Evolutionary conservation across 53 echinoderm and acorn worm genomes (phyloP), one percentile per base, ranked within the genome.

Genomic region (Paracentrotus lividus): DNA sequence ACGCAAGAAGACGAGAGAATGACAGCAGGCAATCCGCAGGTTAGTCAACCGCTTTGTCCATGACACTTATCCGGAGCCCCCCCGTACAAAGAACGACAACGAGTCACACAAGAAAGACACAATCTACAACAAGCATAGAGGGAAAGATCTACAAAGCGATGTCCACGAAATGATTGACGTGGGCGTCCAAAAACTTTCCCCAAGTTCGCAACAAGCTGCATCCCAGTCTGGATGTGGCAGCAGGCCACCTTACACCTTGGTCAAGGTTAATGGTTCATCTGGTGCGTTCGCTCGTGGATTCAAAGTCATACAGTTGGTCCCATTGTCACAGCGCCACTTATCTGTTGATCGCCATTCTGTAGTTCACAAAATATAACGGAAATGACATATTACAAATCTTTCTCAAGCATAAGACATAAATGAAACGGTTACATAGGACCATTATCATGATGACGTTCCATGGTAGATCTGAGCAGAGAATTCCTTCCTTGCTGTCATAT

Each of bases 151-250:
- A 93, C 94, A 84, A 93, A 97, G 29, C n/a, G 88, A 59, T 6
- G 77, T 78, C n/a, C 0, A 94, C 88, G 93, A 97, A 97, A 9
- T 86, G 38, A 69, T 77, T 86, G 24, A 97, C 84, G 81, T 97
- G 97, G 0, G 88, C 87, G 5, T 66, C 54, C 97, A 95, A 97
- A 2, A 49, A 45, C 45, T 68, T 51, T 20, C 92, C 78, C 97
- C 97, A 97, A 2, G 87, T n/a, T 29, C 8, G 43, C 86, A 55
- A 95, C n/a, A 94, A 24, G 97, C 95, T 18, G 42, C 88, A 10
- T 75, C 59, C 95, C 95, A 97, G 68, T 94, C 60, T 4, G 97
- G 97, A 32, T 90, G 90, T 24, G 95, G 95, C n/a, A 18, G 94
- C 94, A 9, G 94, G 93, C 97, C 95, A 95, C 12, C 78, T n/a